phyloP scores from a whole-genome alignment of 2,888 invertebrate species.

The Merodon equestris region DNA sequence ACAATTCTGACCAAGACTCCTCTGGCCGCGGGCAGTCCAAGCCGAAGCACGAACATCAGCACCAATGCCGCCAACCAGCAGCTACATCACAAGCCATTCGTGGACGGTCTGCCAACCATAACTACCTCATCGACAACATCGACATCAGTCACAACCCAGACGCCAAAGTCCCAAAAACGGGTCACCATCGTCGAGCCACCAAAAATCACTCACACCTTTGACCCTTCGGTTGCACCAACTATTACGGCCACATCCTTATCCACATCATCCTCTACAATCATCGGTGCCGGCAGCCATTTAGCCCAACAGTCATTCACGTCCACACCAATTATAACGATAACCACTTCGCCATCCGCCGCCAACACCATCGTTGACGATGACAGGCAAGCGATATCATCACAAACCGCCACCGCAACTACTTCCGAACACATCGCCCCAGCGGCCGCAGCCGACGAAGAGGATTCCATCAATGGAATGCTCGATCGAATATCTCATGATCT shows the following conservation, averaged over 20 bases:
- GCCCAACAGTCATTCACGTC: constrained; percentile 45
- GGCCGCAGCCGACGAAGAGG: constrained; percentile 58
- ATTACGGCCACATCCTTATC: constrained; percentile 27
- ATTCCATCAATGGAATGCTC: constrained; percentile 82
- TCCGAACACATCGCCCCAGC: constrained; percentile 22
- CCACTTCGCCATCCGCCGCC: constrained; percentile 46
- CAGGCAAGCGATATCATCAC: constrained; percentile 37
- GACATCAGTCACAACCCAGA: constrained; percentile 73
- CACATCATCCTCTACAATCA: constrained; percentile 26
- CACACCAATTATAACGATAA: constrained; percentile 72
- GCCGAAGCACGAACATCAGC: constrained; percentile 21
- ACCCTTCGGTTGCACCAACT: constrained; percentile 74
- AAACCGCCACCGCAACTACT: constrained; percentile 61
- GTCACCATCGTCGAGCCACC: constrained; percentile 77
- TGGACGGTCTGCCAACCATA: constrained; percentile 70
- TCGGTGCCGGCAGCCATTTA: constrained; percentile 15
- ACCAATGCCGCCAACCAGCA: constrained; percentile 49
- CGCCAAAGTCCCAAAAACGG: constrained; percentile 77
- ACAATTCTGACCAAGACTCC: constrained; percentile 70
- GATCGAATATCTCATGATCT: constrained; percentile 90
- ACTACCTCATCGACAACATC: constrained; percentile 68
- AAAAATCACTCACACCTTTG: constrained; percentile 75
- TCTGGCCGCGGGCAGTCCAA: constrained; percentile 24
- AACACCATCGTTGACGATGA: constrained; percentile 25
- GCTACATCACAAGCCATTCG: constrained; percentile 75